phyloP scores from a whole-genome alignment of 2,797 vertebrate genomes.

The Anableps anableps region DNA sequence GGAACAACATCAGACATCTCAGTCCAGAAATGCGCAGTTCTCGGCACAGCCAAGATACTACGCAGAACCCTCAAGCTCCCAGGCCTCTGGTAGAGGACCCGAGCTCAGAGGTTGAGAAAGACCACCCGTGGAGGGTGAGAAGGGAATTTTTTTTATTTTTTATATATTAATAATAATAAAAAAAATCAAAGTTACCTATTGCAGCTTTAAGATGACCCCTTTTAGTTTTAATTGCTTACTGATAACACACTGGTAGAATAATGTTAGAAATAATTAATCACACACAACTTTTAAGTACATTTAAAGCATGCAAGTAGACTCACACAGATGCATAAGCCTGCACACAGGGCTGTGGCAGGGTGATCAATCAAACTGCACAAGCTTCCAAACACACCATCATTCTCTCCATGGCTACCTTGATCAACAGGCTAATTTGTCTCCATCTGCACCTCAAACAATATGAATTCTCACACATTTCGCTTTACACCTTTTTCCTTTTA shows the following conservation, averaged over 20 bases:
- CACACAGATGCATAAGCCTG: conserved; percentile 12
- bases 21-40: too few relatives aligned
- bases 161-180: too few relatives aligned
- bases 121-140: too few relatives aligned
- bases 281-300: conserved; percentile 41
- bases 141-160: too few relatives aligned
- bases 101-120: too few relatives aligned
- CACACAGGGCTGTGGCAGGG: conserved; percentile 41
- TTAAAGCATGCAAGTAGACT: conserved; percentile 36
- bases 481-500: conserved; percentile 71
- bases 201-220: conserved; percentile 26
- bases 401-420: conserved; percentile 62
- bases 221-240: conserved; percentile 69
- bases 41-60: too few relatives aligned
- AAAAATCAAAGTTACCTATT: too few relatives aligned
- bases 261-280: conserved; percentile 73
- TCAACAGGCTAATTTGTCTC: conserved; percentile 80
- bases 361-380: conserved; percentile 71
- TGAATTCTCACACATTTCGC: conserved; percentile 72
- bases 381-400: conserved; percentile 62
- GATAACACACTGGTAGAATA: conserved; percentile 55
- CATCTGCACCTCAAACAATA: conserved; percentile 67
- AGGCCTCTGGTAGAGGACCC: too few relatives aligned
- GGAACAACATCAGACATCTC: too few relatives aligned
- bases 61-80: too few relatives aligned